These are phyloP conservation scores for Macrostomum lignano DNA, from an alignment of 1,140 invertebrate genomes.

Conservation along the genomic window DNA sequence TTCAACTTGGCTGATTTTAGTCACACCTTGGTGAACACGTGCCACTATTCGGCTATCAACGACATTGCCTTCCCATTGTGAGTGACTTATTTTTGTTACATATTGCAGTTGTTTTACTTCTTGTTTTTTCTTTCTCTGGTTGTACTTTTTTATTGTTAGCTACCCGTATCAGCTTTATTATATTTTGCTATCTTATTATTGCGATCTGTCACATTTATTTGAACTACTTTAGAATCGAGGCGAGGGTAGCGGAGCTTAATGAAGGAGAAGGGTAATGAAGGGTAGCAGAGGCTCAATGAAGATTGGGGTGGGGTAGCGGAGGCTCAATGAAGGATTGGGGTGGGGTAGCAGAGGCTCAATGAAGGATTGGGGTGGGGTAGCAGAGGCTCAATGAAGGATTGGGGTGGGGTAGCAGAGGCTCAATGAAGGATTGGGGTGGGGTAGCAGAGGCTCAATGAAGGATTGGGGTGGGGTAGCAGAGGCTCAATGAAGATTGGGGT, in stretches of 20 bases:
- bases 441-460: too few relatives aligned
- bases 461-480: too few relatives aligned
- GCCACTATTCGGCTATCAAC: constrained; percentile 47
- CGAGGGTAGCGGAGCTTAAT: constrained; percentile 11
- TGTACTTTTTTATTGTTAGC: neutral
- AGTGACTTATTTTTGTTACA: neutral
- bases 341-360: too few relatives aligned
- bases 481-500: too few relatives aligned
- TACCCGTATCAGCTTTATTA: neutral
- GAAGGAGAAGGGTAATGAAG: constrained; percentile 8
- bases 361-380: too few relatives aligned
- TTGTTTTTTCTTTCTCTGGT: neutral
- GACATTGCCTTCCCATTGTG: constrained; percentile 38
- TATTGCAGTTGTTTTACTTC: neutral
- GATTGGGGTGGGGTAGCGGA: too few relatives aligned
- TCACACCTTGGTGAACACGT: constrained; percentile 41
- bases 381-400: too few relatives aligned
- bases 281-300: too few relatives aligned
- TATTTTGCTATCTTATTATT: neutral
- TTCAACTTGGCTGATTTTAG: constrained; percentile 40
- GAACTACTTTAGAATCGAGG: constrained; percentile 8
- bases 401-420: too few relatives aligned
- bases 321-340: too few relatives aligned
- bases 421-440: too few relatives aligned
- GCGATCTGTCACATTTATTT: constrained; percentile 3